Conservation (phyloP, 1,140 invertebrate species). For the Procambarus clarkii region DNA sequence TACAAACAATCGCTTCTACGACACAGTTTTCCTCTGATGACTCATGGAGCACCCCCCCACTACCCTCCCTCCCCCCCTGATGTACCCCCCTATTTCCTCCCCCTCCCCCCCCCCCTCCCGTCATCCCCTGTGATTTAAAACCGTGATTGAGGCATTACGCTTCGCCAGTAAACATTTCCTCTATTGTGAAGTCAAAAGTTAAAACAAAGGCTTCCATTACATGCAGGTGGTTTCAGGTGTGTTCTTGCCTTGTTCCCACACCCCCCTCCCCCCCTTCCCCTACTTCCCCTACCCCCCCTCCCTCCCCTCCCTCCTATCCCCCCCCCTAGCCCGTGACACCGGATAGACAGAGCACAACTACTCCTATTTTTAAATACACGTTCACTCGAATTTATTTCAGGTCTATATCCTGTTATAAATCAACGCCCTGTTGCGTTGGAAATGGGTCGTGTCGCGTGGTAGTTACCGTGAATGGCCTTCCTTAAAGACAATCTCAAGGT, state of each 20-base stretch:
- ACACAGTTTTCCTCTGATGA: neutral
- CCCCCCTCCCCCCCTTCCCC: conserved; percentile 1
- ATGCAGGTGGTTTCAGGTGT: neutral
- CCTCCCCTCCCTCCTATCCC: too few species aligned
- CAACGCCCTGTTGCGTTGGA: conserved; percentile 7
- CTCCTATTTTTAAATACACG: neutral
- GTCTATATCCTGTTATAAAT: neutral
- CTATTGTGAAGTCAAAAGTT: conserved; percentile 27
- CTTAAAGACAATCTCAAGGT: neutral
- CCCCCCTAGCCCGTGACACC: neutral
- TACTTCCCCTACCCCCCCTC: neutral
- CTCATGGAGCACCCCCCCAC: neutral
- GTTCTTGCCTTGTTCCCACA: neutral
- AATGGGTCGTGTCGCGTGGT: neutral
- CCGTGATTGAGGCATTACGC: conserved; percentile 48
- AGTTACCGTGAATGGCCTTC: neutral
- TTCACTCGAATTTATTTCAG: neutral
- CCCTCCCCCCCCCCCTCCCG: neutral
- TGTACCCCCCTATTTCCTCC: neutral
- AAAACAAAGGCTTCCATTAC: conserved; percentile 50
- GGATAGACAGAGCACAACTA: conserved; percentile 18
- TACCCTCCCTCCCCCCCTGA: neutral
- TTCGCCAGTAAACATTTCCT: conserved; percentile 50
- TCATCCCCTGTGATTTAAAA: neutral
- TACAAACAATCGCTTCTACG: neutral